Conservation (phyloP, 53 echinoderm and acorn worm species). For the Paracentrotus lividus region DNA sequence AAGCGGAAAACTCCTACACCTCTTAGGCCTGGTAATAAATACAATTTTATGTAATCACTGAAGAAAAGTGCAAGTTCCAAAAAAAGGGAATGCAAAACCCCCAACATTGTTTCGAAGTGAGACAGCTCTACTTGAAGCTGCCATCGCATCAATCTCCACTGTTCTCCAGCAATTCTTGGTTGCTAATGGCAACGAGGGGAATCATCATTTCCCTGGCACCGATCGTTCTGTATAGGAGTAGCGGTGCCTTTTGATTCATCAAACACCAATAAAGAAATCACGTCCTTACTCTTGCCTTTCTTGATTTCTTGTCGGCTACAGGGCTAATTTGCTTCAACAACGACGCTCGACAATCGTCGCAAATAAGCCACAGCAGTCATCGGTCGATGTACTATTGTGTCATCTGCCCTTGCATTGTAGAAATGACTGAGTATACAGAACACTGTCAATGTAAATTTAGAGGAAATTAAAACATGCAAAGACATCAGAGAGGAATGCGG, state of each 20-base stretch:
- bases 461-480: slow-evolving; percentile 27
- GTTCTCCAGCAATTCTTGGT: slow-evolving; percentile 27
- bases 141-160: slow-evolving; percentile 45
- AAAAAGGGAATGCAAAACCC: background rate
- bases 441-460: background rate
- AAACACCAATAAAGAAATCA: slow-evolving; percentile 45
- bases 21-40: slow-evolving; percentile 14
- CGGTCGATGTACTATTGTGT: slow-evolving; percentile 49
- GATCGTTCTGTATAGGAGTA: background rate
- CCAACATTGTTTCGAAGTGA: slow-evolving; percentile 39
- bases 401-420: background rate
- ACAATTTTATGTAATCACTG: slow-evolving; percentile 20
- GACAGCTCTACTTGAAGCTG: background rate
- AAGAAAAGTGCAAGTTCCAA: background rate
- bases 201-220: slow-evolving; percentile 58
- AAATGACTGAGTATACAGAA: background rate
- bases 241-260: slow-evolving; percentile 60
- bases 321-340: slow-evolving; percentile 38
- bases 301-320: slow-evolving; percentile 58
- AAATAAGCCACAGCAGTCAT: background rate
- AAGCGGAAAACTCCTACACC: slow-evolving; percentile 26
- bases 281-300: slow-evolving; percentile 49
- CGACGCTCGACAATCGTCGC: slow-evolving; percentile 23
- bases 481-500: background rate
- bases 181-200: slow-evolving; percentile 33